These are phyloP conservation scores for Acromyrmex charruanus DNA, from an alignment of 1,140 invertebrate species.

Conservation along the genomic window DNA sequence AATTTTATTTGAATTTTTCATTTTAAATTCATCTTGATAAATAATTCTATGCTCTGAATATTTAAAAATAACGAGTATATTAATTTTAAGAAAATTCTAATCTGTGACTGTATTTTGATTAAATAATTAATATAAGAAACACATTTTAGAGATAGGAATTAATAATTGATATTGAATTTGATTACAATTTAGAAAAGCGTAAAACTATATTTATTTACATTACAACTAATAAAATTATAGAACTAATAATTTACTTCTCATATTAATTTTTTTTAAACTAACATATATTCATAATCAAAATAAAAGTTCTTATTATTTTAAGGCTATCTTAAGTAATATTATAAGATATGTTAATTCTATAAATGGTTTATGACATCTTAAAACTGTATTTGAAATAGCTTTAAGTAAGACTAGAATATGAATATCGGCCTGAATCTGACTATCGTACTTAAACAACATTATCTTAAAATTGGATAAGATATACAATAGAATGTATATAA, in stretches of 20 bases:
- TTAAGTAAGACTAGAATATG: too few relatives aligned
- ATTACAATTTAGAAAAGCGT: background rate
- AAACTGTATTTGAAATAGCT: too few relatives aligned
- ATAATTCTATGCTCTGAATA: background rate
- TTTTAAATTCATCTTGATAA: background rate
- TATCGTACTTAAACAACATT: background rate
- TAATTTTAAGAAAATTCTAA: background rate
- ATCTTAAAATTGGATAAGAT: background rate
- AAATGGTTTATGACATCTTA: too few relatives aligned
- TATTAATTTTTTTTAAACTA: background rate
- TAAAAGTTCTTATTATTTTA: too few relatives aligned
- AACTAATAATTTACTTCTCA: background rate
- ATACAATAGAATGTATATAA: background rate
- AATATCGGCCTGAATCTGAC: background rate
- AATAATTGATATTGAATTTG: background rate
- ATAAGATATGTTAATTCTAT: too few relatives aligned
- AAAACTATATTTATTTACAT: background rate
- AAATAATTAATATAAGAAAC: background rate
- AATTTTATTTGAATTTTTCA: background rate
- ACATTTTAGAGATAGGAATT: background rate
- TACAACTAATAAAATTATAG: too few relatives aligned
- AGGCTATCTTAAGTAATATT: too few relatives aligned
- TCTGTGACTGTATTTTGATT: background rate
- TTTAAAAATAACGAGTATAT: background rate
- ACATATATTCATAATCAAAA: too few relatives aligned